Percentiles rank a stretch among this genome's conserved stretches.
Conservation (phyloP, 2,888 invertebrate species). For the Druceiella hillmani region DNA sequence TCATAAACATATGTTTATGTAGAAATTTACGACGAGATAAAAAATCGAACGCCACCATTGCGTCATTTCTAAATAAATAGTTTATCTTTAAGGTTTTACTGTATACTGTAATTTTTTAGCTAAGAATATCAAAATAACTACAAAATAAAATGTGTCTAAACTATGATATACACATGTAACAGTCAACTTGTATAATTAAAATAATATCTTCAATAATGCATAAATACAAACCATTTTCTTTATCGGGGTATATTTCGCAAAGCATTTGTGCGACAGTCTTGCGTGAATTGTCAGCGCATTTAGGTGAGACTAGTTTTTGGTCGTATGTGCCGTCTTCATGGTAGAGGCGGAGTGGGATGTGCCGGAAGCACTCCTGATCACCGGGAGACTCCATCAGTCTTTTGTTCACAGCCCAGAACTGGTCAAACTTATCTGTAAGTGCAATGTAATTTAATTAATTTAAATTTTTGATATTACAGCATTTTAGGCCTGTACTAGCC, state of each 20-base stretch:
- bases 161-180: constrained; percentile 4
- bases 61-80: too few relatives aligned
- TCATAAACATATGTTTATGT: too few relatives aligned
- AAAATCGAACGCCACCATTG: too few relatives aligned
- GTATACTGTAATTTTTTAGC: too few relatives aligned
- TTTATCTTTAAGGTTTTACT: too few relatives aligned
- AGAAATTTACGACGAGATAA: too few relatives aligned
- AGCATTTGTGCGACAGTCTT: constrained; percentile 69
- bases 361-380: constrained; percentile 77
- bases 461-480: too few relatives aligned
- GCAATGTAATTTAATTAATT: too few relatives aligned
- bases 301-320: constrained; percentile 73
- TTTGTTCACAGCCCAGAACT: constrained; percentile 97
- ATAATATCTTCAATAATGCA: not conserved
- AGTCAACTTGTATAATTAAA: not conserved
- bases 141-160: too few relatives aligned
- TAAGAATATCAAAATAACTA: too few relatives aligned
- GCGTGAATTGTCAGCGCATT: constrained; percentile 65
- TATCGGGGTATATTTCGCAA: constrained; percentile 62
- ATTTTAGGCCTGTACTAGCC: too few relatives aligned
- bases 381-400: constrained; percentile 86
- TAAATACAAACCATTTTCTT: constrained; percentile 37
- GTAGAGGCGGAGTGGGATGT: constrained; percentile 86
- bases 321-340: constrained; percentile 63
- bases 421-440: constrained; percentile 90